Conservation (phyloP, 2,113 vertebrate species). For the Emydocephalus ijimae region DNA sequence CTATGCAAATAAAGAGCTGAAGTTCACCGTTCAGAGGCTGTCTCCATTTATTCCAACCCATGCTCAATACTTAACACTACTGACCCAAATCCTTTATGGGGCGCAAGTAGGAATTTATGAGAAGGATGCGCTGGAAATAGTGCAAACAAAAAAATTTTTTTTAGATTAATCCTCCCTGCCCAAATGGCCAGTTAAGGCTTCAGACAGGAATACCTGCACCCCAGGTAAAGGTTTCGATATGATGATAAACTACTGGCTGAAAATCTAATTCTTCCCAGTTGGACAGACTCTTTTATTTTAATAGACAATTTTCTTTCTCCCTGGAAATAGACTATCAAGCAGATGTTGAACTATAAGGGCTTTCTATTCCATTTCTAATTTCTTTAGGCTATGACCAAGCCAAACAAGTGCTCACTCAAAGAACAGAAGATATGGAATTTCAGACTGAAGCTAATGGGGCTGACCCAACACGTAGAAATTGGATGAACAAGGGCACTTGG, state of each 20-base stretch:
- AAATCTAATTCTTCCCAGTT: not conserved
- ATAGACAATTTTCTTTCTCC: not conserved
- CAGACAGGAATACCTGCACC: not conserved
- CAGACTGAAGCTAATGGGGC: not conserved
- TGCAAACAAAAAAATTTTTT: not conserved
- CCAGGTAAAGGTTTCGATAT: not conserved
- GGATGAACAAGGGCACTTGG: not conserved
- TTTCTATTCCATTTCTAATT: not conserved
- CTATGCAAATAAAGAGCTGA: too few relatives aligned
- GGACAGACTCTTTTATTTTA: not conserved
- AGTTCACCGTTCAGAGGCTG: too few relatives aligned
- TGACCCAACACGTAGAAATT: not conserved
- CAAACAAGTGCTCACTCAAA: not conserved
- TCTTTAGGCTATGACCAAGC: not conserved
- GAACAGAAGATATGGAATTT: not conserved
- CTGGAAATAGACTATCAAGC: not conserved
- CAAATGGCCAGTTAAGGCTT: not conserved
- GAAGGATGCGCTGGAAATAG: not conserved
- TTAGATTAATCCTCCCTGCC: not conserved
- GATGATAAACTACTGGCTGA: not conserved
- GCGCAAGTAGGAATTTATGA: not conserved
- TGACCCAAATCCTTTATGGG: not conserved
- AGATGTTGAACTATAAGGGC: not conserved
- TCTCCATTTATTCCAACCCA: too few relatives aligned
- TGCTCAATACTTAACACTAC: too few relatives aligned